These are phyloP conservation scores for Drosophila erecta DNA, from an alignment of 1,140 invertebrate genomes.

Conservation along the genomic window DNA sequence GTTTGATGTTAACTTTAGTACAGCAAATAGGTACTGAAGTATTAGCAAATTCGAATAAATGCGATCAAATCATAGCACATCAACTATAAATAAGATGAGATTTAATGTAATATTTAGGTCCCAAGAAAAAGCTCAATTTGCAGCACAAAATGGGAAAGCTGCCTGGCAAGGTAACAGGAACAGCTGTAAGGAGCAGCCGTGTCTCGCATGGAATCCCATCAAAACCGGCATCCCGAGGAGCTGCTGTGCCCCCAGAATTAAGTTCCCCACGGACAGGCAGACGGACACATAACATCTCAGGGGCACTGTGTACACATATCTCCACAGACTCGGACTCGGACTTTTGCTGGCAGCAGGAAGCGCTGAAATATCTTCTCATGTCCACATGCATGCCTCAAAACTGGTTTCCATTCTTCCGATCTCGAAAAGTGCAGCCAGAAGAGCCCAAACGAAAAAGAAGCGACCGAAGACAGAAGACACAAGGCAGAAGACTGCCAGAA, in stretches of 20 bases:
- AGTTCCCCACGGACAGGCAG: slow-evolving; percentile 10
- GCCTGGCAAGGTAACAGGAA: slow-evolving; percentile 8
- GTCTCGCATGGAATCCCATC: not conserved
- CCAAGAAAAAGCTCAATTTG: no score
- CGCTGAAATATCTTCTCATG: slow-evolving; percentile 57
- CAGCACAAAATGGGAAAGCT: not conserved
- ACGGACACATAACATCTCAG: slow-evolving; percentile 17
- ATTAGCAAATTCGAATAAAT: no score
- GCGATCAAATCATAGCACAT: no score
- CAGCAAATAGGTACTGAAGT: no score
- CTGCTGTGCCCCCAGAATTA: slow-evolving; percentile 22
- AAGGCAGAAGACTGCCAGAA: slow-evolving; percentile 23
- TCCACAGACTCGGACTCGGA: slow-evolving; percentile 11
- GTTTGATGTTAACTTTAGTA: no score
- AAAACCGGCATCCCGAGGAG: slow-evolving; percentile 18
- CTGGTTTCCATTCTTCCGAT: slow-evolving; percentile 40
- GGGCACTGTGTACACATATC: slow-evolving; percentile 7
- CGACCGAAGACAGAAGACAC: slow-evolving; percentile 9
- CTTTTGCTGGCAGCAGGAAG: slow-evolving; percentile 60
- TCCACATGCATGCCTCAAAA: slow-evolving; percentile 46
- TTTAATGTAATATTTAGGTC: no score
- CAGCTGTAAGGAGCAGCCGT: slow-evolving; percentile 30
- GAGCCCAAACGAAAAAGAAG: slow-evolving; percentile 14
- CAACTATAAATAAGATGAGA: not conserved
- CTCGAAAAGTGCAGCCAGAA: slow-evolving; percentile 27